Evolutionary conservation across 2,888 invertebrate genomes (phyloP).

Genomic region (Melieria omissa): DNA sequence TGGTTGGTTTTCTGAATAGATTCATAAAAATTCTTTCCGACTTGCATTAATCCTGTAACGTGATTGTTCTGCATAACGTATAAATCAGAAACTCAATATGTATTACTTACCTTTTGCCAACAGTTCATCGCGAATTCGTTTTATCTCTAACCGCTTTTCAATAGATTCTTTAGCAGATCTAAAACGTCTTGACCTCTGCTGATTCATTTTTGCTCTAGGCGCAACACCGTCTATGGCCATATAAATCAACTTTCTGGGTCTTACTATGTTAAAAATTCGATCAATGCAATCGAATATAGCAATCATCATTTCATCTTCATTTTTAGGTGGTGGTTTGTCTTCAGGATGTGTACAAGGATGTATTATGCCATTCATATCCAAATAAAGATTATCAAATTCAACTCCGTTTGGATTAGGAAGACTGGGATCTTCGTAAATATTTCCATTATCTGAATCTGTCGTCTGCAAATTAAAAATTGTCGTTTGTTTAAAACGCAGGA

Average conservation of each 20-base stretch:
- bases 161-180: constrained; percentile 94
- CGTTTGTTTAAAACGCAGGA: too few relatives aligned
- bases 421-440: constrained; percentile 82
- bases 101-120: constrained; percentile 69
- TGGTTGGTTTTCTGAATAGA: too few relatives aligned
- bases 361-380: constrained; percentile 99
- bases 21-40: too few relatives aligned
- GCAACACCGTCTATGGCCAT: constrained; percentile 99
- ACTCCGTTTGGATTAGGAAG: constrained; percentile 95
- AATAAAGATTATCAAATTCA: constrained; percentile 97
- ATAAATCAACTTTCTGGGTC: constrained; percentile 92
- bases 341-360: constrained; percentile 99
- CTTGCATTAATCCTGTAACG: too few relatives aligned
- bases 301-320: constrained; percentile 99
- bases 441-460: constrained; percentile 77
- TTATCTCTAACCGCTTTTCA: constrained; percentile 89
- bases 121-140: constrained; percentile 81
- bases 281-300: constrained; percentile 99
- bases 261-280: constrained; percentile 89
- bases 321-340: constrained; percentile 95
- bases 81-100: background rate
- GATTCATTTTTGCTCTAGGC: constrained; percentile 99
- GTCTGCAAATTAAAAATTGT: constrained; percentile 68
- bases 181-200: constrained; percentile 96
- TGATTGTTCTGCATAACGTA: background rate